Evolutionary conservation across 2,888 invertebrate genomes (phyloP).

Genomic region (Laothoe populi): DNA sequence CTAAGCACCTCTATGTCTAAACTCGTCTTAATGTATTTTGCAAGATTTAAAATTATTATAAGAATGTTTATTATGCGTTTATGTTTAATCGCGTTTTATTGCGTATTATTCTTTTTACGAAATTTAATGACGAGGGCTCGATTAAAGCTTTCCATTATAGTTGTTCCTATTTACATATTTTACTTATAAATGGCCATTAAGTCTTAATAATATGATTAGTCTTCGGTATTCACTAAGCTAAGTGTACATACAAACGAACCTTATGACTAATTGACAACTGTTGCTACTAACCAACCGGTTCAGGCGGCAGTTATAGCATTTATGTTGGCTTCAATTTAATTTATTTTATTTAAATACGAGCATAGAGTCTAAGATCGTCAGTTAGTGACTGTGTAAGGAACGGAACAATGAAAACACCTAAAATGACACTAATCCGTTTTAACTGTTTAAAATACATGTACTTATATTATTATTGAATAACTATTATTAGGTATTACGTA

Average conservation of each 20-base stretch:
- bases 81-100: conserved; percentile 15
- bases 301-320: not conserved
- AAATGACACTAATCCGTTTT: too few species aligned
- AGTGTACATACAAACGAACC: not conserved
- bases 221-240: not conserved
- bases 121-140: not conserved
- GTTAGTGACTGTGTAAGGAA: not conserved
- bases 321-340: not conserved
- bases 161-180: not conserved
- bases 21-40: conserved; percentile 25
- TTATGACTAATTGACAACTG: not conserved
- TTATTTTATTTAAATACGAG: not conserved
- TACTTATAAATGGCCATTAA: not conserved
- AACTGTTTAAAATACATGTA: too few species aligned
- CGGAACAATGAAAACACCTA: not conserved
- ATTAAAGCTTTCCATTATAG: not conserved
- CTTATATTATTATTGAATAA: too few species aligned
- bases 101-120: conserved; percentile 6
- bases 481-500: too few species aligned
- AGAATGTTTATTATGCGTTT: conserved; percentile 17
- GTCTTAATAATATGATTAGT: not conserved
- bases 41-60: conserved; percentile 22
- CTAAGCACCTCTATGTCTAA: conserved; percentile 27
- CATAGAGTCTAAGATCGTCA: not conserved
- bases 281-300: not conserved